Evolutionary conservation across 2,888 invertebrate species (phyloP).

Genomic region (Drosophila melanocephala): DNA sequence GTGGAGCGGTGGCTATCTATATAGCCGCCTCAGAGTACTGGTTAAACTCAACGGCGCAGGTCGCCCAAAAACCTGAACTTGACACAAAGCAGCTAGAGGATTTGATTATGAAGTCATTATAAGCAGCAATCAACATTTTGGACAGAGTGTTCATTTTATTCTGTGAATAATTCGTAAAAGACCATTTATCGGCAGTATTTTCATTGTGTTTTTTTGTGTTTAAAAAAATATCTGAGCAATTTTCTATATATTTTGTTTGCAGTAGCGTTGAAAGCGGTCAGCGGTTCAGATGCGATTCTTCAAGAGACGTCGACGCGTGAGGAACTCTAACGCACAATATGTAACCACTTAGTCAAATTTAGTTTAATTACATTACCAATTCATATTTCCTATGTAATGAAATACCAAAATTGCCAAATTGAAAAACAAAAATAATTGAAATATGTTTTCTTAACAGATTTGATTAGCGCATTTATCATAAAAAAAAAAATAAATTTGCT

Average conservation of each 20-base stretch:
- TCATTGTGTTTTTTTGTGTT: conserved; percentile 26
- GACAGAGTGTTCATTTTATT: conserved; percentile 69
- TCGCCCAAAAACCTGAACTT: conserved; percentile 80
- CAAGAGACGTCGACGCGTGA: conserved; percentile 12
- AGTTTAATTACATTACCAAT: conserved; percentile 25
- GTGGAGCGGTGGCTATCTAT: conserved; percentile 92
- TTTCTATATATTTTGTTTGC: conserved; percentile 41
- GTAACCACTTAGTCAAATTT: conserved; percentile 42
- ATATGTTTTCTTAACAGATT: background rate
- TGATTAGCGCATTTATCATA: background rate
- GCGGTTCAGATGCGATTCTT: conserved; percentile 15
- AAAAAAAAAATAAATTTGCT: background rate
- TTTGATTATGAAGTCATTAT: conserved; percentile 84
- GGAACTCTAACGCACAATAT: conserved; percentile 50
- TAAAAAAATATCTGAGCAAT: conserved; percentile 3
- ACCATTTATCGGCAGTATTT: conserved; percentile 59
- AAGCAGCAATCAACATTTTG: conserved; percentile 33
- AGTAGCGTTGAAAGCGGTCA: conserved; percentile 37
- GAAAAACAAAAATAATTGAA: background rate
- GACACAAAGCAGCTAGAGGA: conserved; percentile 85
- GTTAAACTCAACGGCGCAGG: conserved; percentile 81
- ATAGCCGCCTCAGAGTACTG: conserved; percentile 95
- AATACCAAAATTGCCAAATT: conserved; percentile 44
- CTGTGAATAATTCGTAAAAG: conserved; percentile 77
- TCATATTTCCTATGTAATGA: conserved; percentile 25